Evolutionary conservation across 2,888 invertebrate genomes (phyloP).

Genomic region (Bruchidius siliquastri): DNA sequence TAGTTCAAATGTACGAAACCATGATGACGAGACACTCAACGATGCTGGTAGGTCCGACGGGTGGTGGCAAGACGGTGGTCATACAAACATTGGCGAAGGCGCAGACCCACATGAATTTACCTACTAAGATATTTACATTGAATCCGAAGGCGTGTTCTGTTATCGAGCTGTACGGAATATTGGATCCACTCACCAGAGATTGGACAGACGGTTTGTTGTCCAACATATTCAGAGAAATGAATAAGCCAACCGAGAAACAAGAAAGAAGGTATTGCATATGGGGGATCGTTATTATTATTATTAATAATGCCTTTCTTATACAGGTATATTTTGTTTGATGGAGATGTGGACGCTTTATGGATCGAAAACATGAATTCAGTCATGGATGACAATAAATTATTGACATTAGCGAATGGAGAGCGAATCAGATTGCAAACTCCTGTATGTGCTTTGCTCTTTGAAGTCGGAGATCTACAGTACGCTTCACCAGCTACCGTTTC

Average conservation of each 20-base stretch:
- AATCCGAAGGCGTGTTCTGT: slow-evolving; percentile 92
- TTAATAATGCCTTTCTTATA: too few species aligned
- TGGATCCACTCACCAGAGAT: slow-evolving; percentile 81
- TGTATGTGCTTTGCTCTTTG: slow-evolving; percentile 72
- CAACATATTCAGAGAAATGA: slow-evolving; percentile 86
- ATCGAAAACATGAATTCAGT: slow-evolving; percentile 97
- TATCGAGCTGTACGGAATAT: slow-evolving; percentile 81
- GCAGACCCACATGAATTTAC: slow-evolving; percentile 68
- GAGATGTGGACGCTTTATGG: slow-evolving; percentile 92
- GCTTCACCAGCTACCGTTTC: slow-evolving; percentile 93
- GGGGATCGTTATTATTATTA: too few species aligned
- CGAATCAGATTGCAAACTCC: slow-evolving; percentile 67
- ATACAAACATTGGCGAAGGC: slow-evolving; percentile 73
- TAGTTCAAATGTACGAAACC: slow-evolving; percentile 87
- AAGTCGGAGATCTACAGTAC: slow-evolving; percentile 75
- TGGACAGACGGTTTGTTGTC: slow-evolving; percentile 92
- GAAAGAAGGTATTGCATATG: slow-evolving; percentile 55
- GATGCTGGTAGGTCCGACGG: slow-evolving; percentile 90
- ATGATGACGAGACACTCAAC: slow-evolving; percentile 92
- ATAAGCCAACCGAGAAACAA: slow-evolving; percentile 67
- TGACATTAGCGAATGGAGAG: slow-evolving; percentile 85
- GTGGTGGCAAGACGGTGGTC: slow-evolving; percentile 87
- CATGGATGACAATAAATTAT: slow-evolving; percentile 89
- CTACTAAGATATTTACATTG: slow-evolving; percentile 73
- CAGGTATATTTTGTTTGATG: slow-evolving; percentile 77